These are phyloP conservation scores for Oscheius onirici DNA, from an alignment of 2,888 invertebrate species.

Conservation along the genomic window DNA sequence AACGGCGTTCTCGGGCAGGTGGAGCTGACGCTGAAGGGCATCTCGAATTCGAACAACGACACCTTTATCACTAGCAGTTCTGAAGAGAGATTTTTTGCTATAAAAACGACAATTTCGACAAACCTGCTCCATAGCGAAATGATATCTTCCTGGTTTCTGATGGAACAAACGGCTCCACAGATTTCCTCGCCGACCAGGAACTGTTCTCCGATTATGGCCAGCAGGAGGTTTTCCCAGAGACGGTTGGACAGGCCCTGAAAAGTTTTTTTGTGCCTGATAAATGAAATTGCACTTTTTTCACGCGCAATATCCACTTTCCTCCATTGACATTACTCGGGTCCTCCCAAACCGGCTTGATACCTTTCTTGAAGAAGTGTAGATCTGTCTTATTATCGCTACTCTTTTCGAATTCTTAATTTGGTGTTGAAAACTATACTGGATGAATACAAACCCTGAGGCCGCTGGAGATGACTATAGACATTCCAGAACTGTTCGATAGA, in stretches of 20 bases:
- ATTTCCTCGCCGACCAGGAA: constrained; percentile 83
- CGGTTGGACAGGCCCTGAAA: constrained; percentile 86
- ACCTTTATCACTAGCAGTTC: constrained; percentile 87
- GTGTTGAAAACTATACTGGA: not conserved
- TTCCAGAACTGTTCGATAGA: constrained; percentile 96
- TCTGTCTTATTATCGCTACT: constrained; percentile 86
- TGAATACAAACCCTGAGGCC: constrained; percentile 40
- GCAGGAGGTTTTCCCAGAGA: constrained; percentile 97
- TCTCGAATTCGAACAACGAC: constrained; percentile 92
- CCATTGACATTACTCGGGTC: constrained; percentile 94
- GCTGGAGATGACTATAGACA: constrained; percentile 79
- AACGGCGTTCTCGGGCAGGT: constrained; percentile 88
- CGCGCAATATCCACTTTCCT: constrained; percentile 95
- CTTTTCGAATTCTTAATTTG: constrained; percentile 72
- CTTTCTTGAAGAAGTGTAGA: constrained; percentile 95
- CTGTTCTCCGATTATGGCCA: constrained; percentile 88
- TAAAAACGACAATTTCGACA: not conserved
- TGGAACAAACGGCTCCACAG: constrained; percentile 95
- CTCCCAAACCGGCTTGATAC: constrained; percentile 99
- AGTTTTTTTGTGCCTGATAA: not conserved
- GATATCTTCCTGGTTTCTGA: constrained; percentile 82
- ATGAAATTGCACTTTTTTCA: constrained; percentile 77
- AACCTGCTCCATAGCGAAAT: constrained; percentile 59
- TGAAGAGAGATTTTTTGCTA: constrained; percentile 67
- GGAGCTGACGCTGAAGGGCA: constrained; percentile 90